Conservation (phyloP, 2,888 invertebrate genomes). For the Leptopilina syphax region DNA sequence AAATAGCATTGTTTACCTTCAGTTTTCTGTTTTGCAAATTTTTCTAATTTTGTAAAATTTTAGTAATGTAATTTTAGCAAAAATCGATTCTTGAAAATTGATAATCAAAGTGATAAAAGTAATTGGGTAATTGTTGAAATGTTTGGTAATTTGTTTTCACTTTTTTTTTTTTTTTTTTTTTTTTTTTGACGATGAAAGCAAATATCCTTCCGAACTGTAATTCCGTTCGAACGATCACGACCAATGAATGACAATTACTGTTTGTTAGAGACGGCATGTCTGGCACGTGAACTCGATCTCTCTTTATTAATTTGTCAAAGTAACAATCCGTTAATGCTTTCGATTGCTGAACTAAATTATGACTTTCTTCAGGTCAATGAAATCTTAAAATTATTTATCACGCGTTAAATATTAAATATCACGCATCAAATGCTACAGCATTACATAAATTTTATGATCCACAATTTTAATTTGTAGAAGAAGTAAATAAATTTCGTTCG, state of each 20-base stretch:
- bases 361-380: slow-evolving; percentile 17
- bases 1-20: background rate
- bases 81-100: background rate
- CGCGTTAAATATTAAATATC: no score
- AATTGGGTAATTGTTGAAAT: no score
- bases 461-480: no score
- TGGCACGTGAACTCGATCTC: slow-evolving; percentile 22
- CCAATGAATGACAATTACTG: slow-evolving; percentile 19
- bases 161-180: background rate
- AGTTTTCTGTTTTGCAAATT: background rate
- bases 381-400: no score
- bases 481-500: no score
- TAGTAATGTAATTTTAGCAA: background rate
- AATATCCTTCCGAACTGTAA: slow-evolving; percentile 7
- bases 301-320: slow-evolving; percentile 30
- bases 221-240: background rate
- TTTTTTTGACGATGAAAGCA: slow-evolving; percentile 22
- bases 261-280: slow-evolving; percentile 28
- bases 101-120: no score
- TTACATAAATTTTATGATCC: no score
- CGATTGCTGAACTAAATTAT: slow-evolving; percentile 29
- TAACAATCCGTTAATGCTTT: slow-evolving; percentile 11
- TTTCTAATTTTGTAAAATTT: background rate
- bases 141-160: no score
- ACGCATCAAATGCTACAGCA: no score